Conservation (phyloP, 2,888 invertebrate genomes). For the Heteromyza rotundicornis region DNA sequence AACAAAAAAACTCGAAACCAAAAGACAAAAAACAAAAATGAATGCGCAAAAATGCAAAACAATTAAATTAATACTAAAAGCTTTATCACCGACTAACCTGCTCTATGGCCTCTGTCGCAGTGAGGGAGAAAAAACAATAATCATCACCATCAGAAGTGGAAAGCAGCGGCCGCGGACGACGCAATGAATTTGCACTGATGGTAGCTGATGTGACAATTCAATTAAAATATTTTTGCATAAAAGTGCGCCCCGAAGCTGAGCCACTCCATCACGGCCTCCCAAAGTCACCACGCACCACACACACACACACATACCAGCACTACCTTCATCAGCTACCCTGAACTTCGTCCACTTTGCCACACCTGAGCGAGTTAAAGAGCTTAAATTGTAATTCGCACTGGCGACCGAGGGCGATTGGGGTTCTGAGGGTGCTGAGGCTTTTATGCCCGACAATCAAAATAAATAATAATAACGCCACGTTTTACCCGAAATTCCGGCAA, state of each 20-base stretch:
- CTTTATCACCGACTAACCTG: not conserved
- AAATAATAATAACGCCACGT: not conserved
- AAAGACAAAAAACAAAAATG: no score
- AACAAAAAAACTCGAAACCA: not conserved
- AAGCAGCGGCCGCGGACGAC: not conserved
- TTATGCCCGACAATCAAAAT: no score
- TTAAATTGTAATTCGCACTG: no score
- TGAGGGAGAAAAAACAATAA: no score
- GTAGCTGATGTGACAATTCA: constrained; percentile 41
- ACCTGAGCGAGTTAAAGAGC: not conserved
- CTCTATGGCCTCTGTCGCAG: no score
- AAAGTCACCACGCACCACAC: not conserved
- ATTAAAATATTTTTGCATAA: constrained; percentile 48
- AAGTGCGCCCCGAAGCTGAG: constrained; percentile 7
- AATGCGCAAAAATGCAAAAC: not conserved
- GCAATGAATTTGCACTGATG: not conserved
- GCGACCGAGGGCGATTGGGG: no score
- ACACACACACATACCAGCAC: not conserved
- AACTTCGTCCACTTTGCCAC: not conserved
- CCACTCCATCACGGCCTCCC: not conserved
- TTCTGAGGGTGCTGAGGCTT: no score
- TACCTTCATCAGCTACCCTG: not conserved
- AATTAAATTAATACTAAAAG: constrained; percentile 6
- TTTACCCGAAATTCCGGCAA: not conserved
- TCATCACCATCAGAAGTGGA: no score